phyloP scores from a whole-genome alignment of 2,888 invertebrate species.

The Andricus quercusramuli region DNA sequence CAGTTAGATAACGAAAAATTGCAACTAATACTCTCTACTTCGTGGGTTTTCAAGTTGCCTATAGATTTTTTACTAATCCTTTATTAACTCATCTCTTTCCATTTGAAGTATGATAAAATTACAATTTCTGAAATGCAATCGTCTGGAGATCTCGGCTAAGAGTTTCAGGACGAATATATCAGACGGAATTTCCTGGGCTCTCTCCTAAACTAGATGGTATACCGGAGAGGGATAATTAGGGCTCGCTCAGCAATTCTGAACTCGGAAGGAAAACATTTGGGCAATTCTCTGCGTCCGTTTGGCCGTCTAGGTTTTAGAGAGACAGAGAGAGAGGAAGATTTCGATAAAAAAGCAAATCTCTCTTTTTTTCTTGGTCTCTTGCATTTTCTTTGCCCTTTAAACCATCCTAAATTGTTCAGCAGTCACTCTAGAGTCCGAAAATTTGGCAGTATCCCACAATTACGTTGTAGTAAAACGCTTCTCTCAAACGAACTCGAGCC shows the following conservation, averaged over 20 bases:
- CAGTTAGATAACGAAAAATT: neutral
- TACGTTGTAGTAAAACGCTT: constrained; percentile 27
- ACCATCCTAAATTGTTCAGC: neutral
- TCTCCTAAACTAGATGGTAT: constrained; percentile 17
- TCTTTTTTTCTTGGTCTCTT: neutral
- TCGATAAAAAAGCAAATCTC: constrained; percentile 1
- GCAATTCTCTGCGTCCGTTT: constrained; percentile 21
- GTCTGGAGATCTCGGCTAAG: neutral
- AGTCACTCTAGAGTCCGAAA: constrained; percentile 25
- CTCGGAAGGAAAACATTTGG: constrained; percentile 36
- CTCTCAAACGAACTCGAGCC: constrained; percentile 13
- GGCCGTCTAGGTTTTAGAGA: neutral
- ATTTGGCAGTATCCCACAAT: constrained; percentile 28
- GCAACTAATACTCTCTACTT: neutral
- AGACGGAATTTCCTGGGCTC: neutral
- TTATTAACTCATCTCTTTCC: neutral
- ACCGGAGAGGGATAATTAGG: constrained; percentile 19
- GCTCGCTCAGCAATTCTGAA: constrained; percentile 34
- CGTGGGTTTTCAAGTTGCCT: neutral
- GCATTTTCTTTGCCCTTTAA: neutral
- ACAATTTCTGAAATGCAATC: neutral
- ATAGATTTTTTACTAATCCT: neutral
- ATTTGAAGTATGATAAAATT: neutral
- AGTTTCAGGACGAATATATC: constrained; percentile 24
- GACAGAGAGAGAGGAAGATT: neutral